Evolutionary conservation across 2,797 vertebrate genomes (phyloP), one percentile per base, ranked within the genome.

Genomic region (Oreonectes daqikongensis): DNA sequence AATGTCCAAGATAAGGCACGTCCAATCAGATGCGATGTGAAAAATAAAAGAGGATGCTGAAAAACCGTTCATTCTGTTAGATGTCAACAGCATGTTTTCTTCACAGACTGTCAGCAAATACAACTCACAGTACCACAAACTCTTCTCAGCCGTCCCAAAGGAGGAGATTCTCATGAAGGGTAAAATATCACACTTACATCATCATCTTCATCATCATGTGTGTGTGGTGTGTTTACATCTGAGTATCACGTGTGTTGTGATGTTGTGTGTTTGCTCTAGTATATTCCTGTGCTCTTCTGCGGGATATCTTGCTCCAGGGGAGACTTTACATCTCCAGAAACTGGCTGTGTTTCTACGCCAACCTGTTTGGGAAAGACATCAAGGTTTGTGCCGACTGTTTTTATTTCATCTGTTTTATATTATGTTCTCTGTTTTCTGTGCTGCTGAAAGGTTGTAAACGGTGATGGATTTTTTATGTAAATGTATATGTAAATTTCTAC

Each of bases 301-400:
- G 94, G 90, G 97, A 98, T 30, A 95, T 99, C 72, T 94, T 99
- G 20, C 94, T 98, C 32, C 97, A 99, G 83, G 97, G 97, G 20
- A 94, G 97, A 2, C 96, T 99, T 81, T 99, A 97, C 89, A 99
- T 99, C 85, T 99, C 97, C 69, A 93, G 94, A 85, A 96, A 97
- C 91, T 99, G 97, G 97, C 91, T 99, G 85, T 99, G 97, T 89
- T 99, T 99, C 91, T 95, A 98, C 1, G 97, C 97, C 85, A 97
- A 96, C 91, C 95, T 99, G 83, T 99, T 99, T 0, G 96, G 96
- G 86, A 98, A 95, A 84, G 96, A 98, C 87, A 94, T 98, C 82
- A 97, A 98, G 96, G 96, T 97, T 89, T 40, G 0, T 30, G 12
- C 40, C 61, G 32, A 15, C 10, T 46, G 14, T 46, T 18, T 46